phyloP scores from a whole-genome alignment of 2,113 vertebrate genomes.

The Rana temporaria region DNA sequence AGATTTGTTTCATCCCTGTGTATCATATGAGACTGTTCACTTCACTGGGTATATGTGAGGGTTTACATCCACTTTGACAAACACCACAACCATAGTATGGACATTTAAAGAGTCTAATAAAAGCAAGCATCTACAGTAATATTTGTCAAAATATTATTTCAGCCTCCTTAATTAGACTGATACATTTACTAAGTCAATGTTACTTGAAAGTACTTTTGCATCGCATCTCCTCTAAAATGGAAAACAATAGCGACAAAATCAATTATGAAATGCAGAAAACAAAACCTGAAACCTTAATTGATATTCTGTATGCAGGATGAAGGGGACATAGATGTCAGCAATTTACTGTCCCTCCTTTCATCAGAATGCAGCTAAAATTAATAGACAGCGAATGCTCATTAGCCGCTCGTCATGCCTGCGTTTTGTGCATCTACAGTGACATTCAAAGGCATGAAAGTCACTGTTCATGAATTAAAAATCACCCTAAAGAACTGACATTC shows the following conservation, averaged over 20 bases:
- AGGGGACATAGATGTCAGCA: conserved; percentile 34
- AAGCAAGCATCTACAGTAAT: too few relatives aligned
- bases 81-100: too few relatives aligned
- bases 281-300: conserved; percentile 30
- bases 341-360: conserved; percentile 22
- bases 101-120: too few relatives aligned
- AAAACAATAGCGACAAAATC: not conserved
- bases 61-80: too few relatives aligned
- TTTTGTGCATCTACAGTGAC: conserved; percentile 50
- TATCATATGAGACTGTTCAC: too few relatives aligned
- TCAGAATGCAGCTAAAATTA: conserved; percentile 42
- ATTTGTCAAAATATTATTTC: too few relatives aligned
- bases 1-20: too few relatives aligned
- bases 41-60: too few relatives aligned
- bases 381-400: conserved; percentile 52
- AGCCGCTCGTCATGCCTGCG: conserved; percentile 43
- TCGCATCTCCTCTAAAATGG: not conserved
- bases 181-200: too few relatives aligned
- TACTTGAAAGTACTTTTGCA: not conserved
- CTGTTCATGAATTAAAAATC: conserved; percentile 54
- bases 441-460: conserved; percentile 48
- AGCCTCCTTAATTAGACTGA: too few relatives aligned
- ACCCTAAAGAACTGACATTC: conserved; percentile 42
- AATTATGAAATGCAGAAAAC: conserved; percentile 3
- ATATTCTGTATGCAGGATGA: conserved; percentile 38